Evolutionary conservation across 2,888 invertebrate species (phyloP).

Genomic region (Thera britannica): DNA sequence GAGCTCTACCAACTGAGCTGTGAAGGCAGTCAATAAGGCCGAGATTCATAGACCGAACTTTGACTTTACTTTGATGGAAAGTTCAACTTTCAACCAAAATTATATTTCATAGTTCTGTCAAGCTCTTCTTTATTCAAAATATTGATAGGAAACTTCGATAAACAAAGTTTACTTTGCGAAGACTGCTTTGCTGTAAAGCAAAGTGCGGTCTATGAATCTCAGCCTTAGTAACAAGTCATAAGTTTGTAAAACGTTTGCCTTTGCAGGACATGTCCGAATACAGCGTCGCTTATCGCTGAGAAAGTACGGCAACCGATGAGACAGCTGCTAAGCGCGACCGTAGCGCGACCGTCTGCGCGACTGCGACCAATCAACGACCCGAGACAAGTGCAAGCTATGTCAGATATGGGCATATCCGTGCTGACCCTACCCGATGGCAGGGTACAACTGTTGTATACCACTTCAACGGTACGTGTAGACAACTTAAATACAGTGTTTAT

Average conservation of each 20-base stretch:
- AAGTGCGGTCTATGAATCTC: too few relatives aligned
- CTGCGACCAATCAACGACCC: conserved; percentile 93
- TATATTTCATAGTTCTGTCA: too few relatives aligned
- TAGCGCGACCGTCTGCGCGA: conserved; percentile 87
- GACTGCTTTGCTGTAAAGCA: too few relatives aligned
- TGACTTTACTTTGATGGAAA: too few relatives aligned
- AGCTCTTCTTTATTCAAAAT: too few relatives aligned
- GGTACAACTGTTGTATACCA: conserved; percentile 96
- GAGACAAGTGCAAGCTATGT: conserved; percentile 93
- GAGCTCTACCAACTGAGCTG: too few relatives aligned
- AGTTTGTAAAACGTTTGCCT: conserved; percentile 40
- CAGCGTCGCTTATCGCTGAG: conserved; percentile 92
- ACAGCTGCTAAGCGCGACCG: conserved; percentile 91
- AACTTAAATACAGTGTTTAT: conserved; percentile 92
- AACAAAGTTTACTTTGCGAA: too few relatives aligned
- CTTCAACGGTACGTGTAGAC: conserved; percentile 87
- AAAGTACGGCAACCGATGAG: conserved; percentile 93
- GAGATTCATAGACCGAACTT: too few relatives aligned
- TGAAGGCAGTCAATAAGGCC: too few relatives aligned
- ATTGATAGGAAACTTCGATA: too few relatives aligned
- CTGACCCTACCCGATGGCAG: conserved; percentile 94
- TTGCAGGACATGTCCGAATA: conserved; percentile 92
- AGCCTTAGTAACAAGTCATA: too few relatives aligned
- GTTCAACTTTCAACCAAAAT: too few relatives aligned
- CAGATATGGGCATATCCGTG: conserved; percentile 98